A percentile compares a stretch with the other conserved stretches of the same genome.
Evolutionary conservation across 2,888 invertebrate species (phyloP).

Genomic region (Cerastis rubricosa): DNA sequence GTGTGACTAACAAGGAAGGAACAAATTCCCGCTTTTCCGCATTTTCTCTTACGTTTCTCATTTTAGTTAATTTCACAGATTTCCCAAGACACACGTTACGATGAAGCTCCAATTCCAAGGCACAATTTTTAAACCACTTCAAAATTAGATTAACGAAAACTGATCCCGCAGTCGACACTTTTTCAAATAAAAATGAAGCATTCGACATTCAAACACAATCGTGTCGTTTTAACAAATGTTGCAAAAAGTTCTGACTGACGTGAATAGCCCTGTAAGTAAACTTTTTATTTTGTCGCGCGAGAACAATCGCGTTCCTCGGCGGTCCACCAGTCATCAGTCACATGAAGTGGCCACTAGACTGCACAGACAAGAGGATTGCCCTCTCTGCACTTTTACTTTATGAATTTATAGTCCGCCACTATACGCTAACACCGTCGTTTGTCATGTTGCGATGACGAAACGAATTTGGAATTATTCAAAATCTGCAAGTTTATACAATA

Average conservation of each 20-base stretch:
- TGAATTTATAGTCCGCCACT: slow-evolving; percentile 81
- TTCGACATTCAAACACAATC: slow-evolving; percentile 40
- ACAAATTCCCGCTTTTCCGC: slow-evolving; percentile 7
- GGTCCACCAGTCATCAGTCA: slow-evolving; percentile 78
- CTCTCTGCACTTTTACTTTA: slow-evolving; percentile 83
- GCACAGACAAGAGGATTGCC: slow-evolving; percentile 75
- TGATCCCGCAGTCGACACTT: slow-evolving; percentile 13
- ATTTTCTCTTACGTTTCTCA: slow-evolving; percentile 25
- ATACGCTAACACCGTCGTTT: slow-evolving; percentile 80
- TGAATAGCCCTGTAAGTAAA: slow-evolving; percentile 55
- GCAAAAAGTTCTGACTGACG: slow-evolving; percentile 38
- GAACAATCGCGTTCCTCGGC: slow-evolving; percentile 76
- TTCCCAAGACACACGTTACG: slow-evolving; percentile 56
- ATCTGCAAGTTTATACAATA: slow-evolving; percentile 9
- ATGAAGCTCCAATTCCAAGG: slow-evolving; percentile 44
- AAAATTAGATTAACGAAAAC: slow-evolving; percentile 48
- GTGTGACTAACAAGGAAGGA: slow-evolving; percentile 25
- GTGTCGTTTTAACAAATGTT: slow-evolving; percentile 43
- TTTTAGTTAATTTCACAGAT: slow-evolving; percentile 48
- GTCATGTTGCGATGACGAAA: slow-evolving; percentile 75
- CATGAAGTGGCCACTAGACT: slow-evolving; percentile 80
- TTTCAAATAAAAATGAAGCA: slow-evolving; percentile 45
- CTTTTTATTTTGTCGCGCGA: slow-evolving; percentile 66
- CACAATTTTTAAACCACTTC: slow-evolving; percentile 41
- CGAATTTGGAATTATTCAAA: slow-evolving; percentile 59